These are phyloP conservation scores for Heterodera schachtii DNA, from an alignment of 1,140 invertebrate species.

Conservation along the genomic window DNA sequence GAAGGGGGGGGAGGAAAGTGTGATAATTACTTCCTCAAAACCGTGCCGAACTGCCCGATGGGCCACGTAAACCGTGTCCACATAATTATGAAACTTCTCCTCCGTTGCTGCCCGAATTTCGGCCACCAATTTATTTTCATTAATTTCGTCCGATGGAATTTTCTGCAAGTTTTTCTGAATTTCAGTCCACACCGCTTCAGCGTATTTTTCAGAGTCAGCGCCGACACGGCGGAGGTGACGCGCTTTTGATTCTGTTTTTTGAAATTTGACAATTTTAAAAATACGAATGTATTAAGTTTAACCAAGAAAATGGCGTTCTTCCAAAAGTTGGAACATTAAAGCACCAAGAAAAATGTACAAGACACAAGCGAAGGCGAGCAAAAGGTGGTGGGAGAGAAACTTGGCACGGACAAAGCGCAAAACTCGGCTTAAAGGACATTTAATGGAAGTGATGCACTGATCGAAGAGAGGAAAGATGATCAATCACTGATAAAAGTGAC, in stretches of 20 bases:
- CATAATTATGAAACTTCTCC: constrained; percentile 44
- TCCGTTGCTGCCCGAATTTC: not conserved
- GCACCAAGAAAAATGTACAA: constrained; percentile 21
- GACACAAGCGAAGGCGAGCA: constrained; percentile 22
- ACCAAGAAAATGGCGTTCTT: constrained; percentile 20
- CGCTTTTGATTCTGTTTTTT: constrained; percentile 18
- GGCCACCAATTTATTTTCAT: not conserved
- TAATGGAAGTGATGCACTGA: too few species aligned
- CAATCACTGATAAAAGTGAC: not conserved
- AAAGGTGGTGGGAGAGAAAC: constrained; percentile 22
- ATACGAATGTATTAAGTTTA: not conserved
- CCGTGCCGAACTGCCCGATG: constrained; percentile 58
- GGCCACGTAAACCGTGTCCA: constrained; percentile 59
- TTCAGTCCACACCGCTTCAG: constrained; percentile 47
- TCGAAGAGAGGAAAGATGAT: too few species aligned
- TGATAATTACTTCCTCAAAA: constrained; percentile 54
- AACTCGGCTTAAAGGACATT: not conserved
- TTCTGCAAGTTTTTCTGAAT: constrained; percentile 38
- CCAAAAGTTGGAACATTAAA: constrained; percentile 22
- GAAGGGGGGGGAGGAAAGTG: not conserved
- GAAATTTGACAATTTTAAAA: not conserved
- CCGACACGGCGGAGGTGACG: constrained; percentile 11
- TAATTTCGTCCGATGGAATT: constrained; percentile 18
- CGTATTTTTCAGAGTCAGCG: constrained; percentile 38
- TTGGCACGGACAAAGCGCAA: not conserved